These are phyloP conservation scores for Pteropus rufus DNA, from an alignment of 2,797 vertebrate species.

Conservation along the genomic window DNA sequence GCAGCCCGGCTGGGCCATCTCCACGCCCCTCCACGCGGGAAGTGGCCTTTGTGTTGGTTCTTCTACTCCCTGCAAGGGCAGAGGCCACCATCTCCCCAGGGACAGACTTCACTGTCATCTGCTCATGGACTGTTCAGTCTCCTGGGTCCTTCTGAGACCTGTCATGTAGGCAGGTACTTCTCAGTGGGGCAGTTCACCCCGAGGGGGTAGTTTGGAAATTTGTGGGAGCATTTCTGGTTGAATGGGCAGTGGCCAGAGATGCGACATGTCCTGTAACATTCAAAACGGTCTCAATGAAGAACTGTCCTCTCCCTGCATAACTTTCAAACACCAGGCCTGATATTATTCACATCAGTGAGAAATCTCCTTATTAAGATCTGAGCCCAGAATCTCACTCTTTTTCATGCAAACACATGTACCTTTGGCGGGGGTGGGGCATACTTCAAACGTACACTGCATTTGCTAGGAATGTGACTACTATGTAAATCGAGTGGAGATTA, in stretches of 20 bases:
- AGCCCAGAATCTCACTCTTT: neutral
- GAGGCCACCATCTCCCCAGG: fast-evolving
- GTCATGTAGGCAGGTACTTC: neutral
- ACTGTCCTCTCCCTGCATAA: fast-evolving
- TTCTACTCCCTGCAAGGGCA: neutral
- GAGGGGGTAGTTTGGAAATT: neutral
- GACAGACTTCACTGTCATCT: fast-evolving
- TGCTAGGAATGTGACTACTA: neutral
- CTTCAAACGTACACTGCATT: neutral
- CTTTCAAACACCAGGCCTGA: neutral
- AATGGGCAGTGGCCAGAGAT: neutral
- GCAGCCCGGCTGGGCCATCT: neutral
- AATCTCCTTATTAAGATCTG: neutral
- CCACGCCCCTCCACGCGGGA: fast-evolving
- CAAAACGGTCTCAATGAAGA: neutral
- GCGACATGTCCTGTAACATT: neutral
- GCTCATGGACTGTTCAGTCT: too few species aligned
- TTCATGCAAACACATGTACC: neutral
- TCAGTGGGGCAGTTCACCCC: neutral
- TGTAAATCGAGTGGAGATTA: neutral
- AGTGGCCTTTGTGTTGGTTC: too few species aligned
- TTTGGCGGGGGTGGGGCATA: neutral
- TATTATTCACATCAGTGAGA: neutral
- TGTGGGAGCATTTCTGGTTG: neutral
- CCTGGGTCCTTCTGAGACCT: neutral